Percentiles rank a stretch among this genome's conserved stretches.
phyloP scores from a whole-genome alignment of 2,797 vertebrate genomes.

The Euphonia xanthogaster region DNA sequence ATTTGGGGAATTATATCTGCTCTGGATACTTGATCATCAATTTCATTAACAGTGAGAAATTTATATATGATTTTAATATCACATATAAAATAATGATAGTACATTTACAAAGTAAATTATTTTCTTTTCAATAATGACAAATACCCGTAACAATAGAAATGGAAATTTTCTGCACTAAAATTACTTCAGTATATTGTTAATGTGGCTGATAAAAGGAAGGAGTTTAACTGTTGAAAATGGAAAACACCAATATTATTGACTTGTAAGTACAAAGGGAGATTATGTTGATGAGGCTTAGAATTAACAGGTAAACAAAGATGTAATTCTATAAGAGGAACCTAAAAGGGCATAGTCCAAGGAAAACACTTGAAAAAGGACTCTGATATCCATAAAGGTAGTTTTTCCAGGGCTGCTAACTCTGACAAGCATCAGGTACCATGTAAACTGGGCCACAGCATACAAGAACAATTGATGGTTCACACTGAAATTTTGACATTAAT shows the following conservation, averaged over 20 bases:
- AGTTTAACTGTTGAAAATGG: background rate
- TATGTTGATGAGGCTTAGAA: background rate
- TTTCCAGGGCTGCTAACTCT: background rate
- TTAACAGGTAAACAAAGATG: background rate
- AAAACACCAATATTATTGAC: background rate
- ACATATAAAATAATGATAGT: background rate
- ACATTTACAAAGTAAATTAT: background rate
- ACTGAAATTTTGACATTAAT: background rate
- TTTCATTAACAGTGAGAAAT: background rate
- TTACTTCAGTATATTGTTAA: background rate
- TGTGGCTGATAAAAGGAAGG: background rate
- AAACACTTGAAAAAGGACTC: background rate
- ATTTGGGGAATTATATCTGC: background rate
- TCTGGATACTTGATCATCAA: background rate
- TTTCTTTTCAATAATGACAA: background rate
- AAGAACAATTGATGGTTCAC: background rate
- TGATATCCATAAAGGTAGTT: background rate
- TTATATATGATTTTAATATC: background rate
- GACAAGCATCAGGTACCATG: background rate
- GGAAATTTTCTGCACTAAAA: background rate
- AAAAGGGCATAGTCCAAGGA: background rate
- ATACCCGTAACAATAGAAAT: background rate
- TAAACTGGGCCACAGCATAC: background rate
- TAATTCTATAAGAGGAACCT: background rate
- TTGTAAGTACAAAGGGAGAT: background rate